A percentile compares a stretch with the other conserved stretches of the same genome.
These are phyloP conservation scores for Mythimna vitellina DNA, from an alignment of 2,888 invertebrate species.

Conservation along the genomic window DNA sequence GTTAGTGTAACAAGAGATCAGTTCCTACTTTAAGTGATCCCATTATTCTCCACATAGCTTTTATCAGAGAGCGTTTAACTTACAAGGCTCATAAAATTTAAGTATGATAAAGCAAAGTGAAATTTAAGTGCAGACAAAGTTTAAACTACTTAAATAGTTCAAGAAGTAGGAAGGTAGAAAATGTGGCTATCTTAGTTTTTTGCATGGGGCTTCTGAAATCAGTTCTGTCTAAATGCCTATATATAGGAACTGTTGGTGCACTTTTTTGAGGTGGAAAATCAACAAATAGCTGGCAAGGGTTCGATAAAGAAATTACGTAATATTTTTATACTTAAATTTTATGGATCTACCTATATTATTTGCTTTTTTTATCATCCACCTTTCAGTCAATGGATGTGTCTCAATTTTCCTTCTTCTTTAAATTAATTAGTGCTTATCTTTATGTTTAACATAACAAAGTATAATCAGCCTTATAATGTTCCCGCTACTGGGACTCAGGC, in stretches of 20 bases:
- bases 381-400: background rate
- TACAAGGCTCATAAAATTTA: slow-evolving; percentile 54
- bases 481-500: no score
- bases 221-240: background rate
- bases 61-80: slow-evolving; percentile 37
- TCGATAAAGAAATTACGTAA: no score
- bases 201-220: background rate
- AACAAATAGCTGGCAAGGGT: background rate
- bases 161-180: slow-evolving; percentile 20
- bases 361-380: background rate
- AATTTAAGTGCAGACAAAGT: slow-evolving; percentile 61
- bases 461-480: no score
- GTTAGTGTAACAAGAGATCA: background rate
- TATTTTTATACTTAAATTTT: no score
- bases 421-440: background rate
- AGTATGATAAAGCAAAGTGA: slow-evolving; percentile 61
- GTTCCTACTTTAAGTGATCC: slow-evolving; percentile 6
- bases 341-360: no score
- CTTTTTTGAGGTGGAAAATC: background rate
- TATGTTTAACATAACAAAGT: background rate
- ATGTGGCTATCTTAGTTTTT: slow-evolving; percentile 35
- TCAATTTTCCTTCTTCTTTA: background rate
- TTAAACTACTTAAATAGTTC: slow-evolving; percentile 51
- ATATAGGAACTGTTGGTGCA: background rate
- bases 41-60: slow-evolving; percentile 25